Conservation (phyloP, 2,113 vertebrate genomes). For the Zosterops lateralis region DNA sequence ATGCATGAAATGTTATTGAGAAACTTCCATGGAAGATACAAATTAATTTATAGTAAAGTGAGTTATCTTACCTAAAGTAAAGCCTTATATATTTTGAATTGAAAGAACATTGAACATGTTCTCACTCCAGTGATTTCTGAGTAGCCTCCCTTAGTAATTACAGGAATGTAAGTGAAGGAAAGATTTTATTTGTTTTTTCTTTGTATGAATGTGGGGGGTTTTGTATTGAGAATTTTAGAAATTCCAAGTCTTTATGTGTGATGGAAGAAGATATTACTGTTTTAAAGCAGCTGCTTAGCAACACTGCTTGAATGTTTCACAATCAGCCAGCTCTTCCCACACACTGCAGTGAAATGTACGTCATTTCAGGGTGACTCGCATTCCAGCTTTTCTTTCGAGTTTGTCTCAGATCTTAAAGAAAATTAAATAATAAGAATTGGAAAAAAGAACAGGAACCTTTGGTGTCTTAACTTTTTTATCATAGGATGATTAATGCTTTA, state of each 20-base stretch:
- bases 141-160: background rate
- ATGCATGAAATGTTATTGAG: background rate
- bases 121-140: background rate
- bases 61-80: background rate
- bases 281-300: conserved; percentile 61
- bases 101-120: background rate
- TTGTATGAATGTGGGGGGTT: background rate
- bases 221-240: background rate
- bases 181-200: background rate
- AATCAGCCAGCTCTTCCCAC: conserved; percentile 49
- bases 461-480: conserved; percentile 28
- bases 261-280: conserved; percentile 34
- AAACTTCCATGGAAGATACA: background rate
- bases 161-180: background rate
- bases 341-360: conserved; percentile 36
- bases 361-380: conserved; percentile 40
- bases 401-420: conserved; percentile 36
- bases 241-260: background rate
- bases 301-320: conserved; percentile 54
- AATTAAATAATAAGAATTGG: conserved; percentile 27
- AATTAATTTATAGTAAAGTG: background rate
- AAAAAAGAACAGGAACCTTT: conserved; percentile 12
- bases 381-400: conserved; percentile 34
- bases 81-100: background rate
- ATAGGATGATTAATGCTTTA: conserved; percentile 55